phyloP scores from a whole-genome alignment of 1,140 invertebrate genomes.

The Camponotus floridanus region DNA sequence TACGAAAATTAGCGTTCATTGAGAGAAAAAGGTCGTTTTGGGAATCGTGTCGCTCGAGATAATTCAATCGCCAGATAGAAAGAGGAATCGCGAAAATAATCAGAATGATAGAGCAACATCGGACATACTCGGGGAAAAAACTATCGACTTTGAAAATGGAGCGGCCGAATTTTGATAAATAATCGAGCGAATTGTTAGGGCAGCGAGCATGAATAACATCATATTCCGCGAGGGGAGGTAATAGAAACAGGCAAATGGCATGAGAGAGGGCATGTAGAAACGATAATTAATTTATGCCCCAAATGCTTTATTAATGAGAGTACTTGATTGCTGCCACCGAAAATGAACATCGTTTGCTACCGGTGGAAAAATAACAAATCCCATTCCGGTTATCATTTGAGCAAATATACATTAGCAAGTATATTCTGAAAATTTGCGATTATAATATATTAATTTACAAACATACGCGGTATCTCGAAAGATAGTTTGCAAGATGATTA shows the following conservation, averaged over 20 bases:
- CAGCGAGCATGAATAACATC: not conserved
- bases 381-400: slow-evolving; percentile 16
- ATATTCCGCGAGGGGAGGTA: not conserved
- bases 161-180: not conserved
- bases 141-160: not conserved
- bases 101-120: not conserved
- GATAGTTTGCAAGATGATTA: not conserved
- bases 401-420: slow-evolving; percentile 16
- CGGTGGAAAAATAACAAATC: slow-evolving; percentile 34
- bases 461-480: not conserved
- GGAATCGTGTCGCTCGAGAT: slow-evolving; percentile 17
- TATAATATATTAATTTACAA: slow-evolving; percentile 16
- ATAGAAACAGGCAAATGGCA: not conserved
- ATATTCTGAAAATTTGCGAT: slow-evolving; percentile 19
- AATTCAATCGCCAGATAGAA: not conserved
- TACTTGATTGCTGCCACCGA: slow-evolving; percentile 54
- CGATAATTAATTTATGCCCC: slow-evolving; percentile 51
- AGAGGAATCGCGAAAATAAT: slow-evolving; percentile 21
- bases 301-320: slow-evolving; percentile 60
- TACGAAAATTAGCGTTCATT: slow-evolving; percentile 29
- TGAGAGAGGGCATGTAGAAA: not conserved
- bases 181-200: not conserved
- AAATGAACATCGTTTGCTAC: slow-evolving; percentile 6
- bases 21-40: not conserved
- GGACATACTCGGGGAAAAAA: not conserved